Evolutionary conservation across 2,113 vertebrate species (phyloP).

Genomic region (Neolamprologus caudopunctatus): DNA sequence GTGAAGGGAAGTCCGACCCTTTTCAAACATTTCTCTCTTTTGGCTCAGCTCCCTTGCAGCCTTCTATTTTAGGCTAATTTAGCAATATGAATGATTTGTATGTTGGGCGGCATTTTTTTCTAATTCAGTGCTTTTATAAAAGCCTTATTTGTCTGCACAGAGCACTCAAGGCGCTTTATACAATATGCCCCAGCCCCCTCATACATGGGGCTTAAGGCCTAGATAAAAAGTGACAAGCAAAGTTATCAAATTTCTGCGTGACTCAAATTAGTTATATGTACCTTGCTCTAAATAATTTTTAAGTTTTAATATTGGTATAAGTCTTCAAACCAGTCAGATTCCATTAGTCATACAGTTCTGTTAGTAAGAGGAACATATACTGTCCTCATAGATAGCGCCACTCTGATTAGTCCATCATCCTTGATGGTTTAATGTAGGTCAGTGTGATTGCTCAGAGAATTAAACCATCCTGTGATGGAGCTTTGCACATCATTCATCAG

Average conservation of each 20-base stretch:
- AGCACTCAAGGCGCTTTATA: not conserved
- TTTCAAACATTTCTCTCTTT: not conserved
- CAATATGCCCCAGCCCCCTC: not conserved
- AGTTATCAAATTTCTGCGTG: not conserved
- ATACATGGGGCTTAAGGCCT: not conserved
- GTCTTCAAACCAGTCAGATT: not conserved
- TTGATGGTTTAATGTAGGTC: constrained; percentile 36
- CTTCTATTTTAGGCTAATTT: not conserved
- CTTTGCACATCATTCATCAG: not conserved
- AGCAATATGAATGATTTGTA: not conserved
- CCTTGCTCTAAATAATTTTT: not conserved
- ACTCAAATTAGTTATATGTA: not conserved
- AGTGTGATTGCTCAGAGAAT: not conserved
- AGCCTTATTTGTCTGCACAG: not conserved
- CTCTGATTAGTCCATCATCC: constrained; percentile 10
- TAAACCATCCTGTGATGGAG: not conserved
- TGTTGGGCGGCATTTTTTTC: not conserved
- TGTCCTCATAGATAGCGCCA: not conserved
- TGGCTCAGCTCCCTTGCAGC: not conserved
- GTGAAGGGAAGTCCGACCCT: not conserved
- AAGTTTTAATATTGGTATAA: not conserved
- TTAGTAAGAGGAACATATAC: not conserved
- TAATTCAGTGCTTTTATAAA: not conserved
- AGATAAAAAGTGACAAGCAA: not conserved
- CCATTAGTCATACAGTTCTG: not conserved